Conservation (phyloP, 1,140 invertebrate species). For the Carcinoscorpius rotundicauda region DNA sequence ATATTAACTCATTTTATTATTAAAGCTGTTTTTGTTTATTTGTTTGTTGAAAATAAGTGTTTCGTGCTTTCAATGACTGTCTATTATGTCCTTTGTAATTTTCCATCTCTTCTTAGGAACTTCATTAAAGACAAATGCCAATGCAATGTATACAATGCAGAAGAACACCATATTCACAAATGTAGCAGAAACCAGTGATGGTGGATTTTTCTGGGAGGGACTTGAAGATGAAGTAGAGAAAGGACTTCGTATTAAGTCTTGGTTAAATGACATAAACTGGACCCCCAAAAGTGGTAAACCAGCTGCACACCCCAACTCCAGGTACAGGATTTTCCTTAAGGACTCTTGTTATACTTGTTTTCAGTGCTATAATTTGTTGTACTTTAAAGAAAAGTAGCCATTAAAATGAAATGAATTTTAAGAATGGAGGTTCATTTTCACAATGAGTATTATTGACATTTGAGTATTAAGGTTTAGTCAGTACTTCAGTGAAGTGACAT, state of each 20-base stretch:
- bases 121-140: conserved; percentile 81
- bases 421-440: not conserved
- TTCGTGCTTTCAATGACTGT: too few species aligned
- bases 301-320: conserved; percentile 87
- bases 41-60: too few species aligned
- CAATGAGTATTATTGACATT: not conserved
- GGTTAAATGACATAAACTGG: conserved; percentile 62
- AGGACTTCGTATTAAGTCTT: conserved; percentile 58
- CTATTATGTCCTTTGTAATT: conserved; percentile 4
- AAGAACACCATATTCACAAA: conserved; percentile 96
- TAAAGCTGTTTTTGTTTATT: too few species aligned
- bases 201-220: conserved; percentile 97
- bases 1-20: too few species aligned
- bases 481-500: too few species aligned
- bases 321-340: conserved; percentile 30
- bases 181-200: conserved; percentile 87
- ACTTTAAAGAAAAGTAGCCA: too few species aligned
- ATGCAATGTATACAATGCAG: conserved; percentile 90
- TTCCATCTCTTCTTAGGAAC: conserved; percentile 44
- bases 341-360: too few species aligned
- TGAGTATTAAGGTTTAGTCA: not conserved
- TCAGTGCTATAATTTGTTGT: too few species aligned
- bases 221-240: conserved; percentile 63
- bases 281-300: conserved; percentile 50
- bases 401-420: too few species aligned